Evolutionary conservation across 2,888 invertebrate genomes (phyloP), one percentile per base, ranked within the genome.

Genomic region (Pogonocherus hispidulus): DNA sequence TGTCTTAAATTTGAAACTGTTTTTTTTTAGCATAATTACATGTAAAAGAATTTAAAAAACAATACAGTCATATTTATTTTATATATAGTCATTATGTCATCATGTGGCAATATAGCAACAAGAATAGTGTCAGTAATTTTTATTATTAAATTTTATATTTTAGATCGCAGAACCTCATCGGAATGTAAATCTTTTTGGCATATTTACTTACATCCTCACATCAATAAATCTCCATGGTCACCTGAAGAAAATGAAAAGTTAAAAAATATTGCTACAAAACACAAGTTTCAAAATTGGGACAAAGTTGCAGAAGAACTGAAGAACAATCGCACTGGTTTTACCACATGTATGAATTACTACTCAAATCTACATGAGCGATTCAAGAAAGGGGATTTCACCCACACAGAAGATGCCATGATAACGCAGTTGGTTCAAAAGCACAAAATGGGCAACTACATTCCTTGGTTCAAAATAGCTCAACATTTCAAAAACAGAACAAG

Each of bases 161-260:
- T 63, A 69, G 83, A 86, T 35, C 87, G 89, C n/a, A 93, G 93
- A 77, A 87, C 88, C 0, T 84, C 89, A 0, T 84, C 86, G 8
- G 92, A 92, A 79, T 94, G 93, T 79, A 85, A 88, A 75, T 87
- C 91, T 0, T 89, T 93, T 80, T 94, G 94, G 94, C 89, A 90
- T 67, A 86, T 91, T 19, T 92, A 90, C 78, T 81, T 93, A 52
- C 91, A 92, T 81, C 93, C 94, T 0, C 83, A 87, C 14, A 87
- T 93, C 14, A 93, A 90, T 71, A 93, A 90, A 52, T 77, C 75
- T 1, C 77, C 79, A 4, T 92, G 91, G 91, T 86, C 85, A 0
- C 71, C 75, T 0, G 81, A 84, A 9, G 92, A 92, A 81, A 87
- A 89, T 63, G 68, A 76, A 0, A 77, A 79, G 22, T 77, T 91